Conservation (phyloP, 2,113 vertebrate species). For the Cariama cristata region DNA sequence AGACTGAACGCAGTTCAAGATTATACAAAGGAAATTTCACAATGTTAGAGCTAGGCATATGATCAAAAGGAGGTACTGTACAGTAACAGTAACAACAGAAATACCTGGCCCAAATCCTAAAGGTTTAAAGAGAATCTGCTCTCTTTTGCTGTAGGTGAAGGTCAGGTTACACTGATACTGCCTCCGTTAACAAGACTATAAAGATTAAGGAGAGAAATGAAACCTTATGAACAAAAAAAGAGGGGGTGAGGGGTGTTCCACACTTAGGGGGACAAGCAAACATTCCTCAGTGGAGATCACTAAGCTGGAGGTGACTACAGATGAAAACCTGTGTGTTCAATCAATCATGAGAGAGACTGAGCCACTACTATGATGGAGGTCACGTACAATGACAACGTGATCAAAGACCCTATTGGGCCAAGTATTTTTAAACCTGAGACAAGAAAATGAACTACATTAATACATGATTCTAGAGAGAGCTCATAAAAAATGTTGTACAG, state of each 20-base stretch:
- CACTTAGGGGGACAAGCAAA: background rate
- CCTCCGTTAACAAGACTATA: background rate
- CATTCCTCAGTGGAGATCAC: background rate
- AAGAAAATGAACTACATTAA: background rate
- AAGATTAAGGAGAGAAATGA: background rate
- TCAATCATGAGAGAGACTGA: background rate
- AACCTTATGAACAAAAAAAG: background rate
- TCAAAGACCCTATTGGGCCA: background rate
- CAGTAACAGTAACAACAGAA: background rate
- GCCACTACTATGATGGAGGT: background rate
- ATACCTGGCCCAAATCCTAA: background rate
- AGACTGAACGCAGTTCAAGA: background rate
- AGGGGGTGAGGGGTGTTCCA: fast-evolving
- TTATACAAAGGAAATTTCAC: background rate
- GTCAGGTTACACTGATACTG: background rate
- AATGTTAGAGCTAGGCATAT: background rate
- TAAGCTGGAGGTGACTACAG: background rate
- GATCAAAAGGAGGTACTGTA: background rate
- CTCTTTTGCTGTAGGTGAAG: background rate
- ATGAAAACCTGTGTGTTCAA: background rate
- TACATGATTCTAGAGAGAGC: background rate
- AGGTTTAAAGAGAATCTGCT: background rate
- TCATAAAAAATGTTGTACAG: background rate
- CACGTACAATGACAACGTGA: background rate
- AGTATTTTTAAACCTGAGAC: background rate